Base-by-base conservation (phyloP, 1,140 invertebrate genomes). In the Trachymyrmex cornetzi region DNA sequence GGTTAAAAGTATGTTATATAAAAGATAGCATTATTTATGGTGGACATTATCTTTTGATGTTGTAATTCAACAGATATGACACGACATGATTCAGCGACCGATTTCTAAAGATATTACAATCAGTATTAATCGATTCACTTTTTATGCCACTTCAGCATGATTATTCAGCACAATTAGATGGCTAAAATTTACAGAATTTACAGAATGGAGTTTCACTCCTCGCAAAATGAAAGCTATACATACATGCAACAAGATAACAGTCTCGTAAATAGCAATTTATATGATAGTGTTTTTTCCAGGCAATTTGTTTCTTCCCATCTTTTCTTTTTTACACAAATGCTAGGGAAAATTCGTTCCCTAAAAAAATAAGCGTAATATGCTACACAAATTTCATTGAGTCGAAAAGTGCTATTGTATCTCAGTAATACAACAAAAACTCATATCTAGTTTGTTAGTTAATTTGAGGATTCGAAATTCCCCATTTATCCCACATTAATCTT, bases 361-460 rank as follows among this genome's bases (percentile, higher is more conserved):
- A 59, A 86, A 87, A 91, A 89, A 91, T 93, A 94, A 93, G 93
- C 93, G 92, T 93, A 94, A 90, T 91, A 71, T 86, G 30, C 87
- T 34, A 80, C 61, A 80, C 72, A 67, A 66, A 81, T 77, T 82
- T 69, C 16, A 11, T 79, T 82, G 50, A 55, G 79, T 61, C 19
- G 1, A 77, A 77, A 77, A 77, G 55, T 66, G 34, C 38, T 48
- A 48, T 63, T 64, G 19, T 79, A 44, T 30, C 22, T 7, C 19
- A 19, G 24, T 64, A 44, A 24, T 66, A 30, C 7, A 79, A 79
- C 38, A 44, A 12, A 66, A 64, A 63, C 12, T 7, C 24, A 22
- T 16, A 24, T 79, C 44, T 50, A 12, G 5, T 64, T 38, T n/a
- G 55, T 24, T 34, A 57, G 19, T 75, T 77, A 30, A 55, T 61